A percentile compares a stretch with the other conserved stretches of the same genome.
phyloP scores from a whole-genome alignment of 2,888 invertebrate species.

The Agonopterix subpropinquella region DNA sequence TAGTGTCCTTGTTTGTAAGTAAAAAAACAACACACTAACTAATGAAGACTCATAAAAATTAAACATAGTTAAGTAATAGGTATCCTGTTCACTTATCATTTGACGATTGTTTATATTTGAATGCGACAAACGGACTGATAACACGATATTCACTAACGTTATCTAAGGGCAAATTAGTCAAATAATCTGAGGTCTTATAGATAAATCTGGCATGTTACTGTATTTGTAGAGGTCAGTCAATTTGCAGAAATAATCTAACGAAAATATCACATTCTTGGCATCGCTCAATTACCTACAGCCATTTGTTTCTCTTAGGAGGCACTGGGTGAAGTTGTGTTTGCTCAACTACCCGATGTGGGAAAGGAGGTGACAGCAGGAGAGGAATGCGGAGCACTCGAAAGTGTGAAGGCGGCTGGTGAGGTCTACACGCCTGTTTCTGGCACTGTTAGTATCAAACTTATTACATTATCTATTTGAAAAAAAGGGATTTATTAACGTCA shows the following conservation, averaged over 20 bases:
- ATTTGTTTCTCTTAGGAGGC: conserved; percentile 77
- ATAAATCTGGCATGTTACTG: conserved; percentile 1
- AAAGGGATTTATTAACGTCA: too few species aligned
- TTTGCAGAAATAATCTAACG: too few species aligned
- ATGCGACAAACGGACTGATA: not conserved
- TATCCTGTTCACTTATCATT: not conserved
- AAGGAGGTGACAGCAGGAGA: conserved; percentile 79
- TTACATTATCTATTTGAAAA: too few species aligned
- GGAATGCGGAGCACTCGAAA: conserved; percentile 92
- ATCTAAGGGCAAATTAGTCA: conserved; percentile 1
- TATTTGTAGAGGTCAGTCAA: not conserved
- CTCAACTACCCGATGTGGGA: conserved; percentile 87
- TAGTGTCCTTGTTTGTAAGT: too few species aligned
- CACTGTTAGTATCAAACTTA: conserved; percentile 40
- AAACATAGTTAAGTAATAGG: not conserved
- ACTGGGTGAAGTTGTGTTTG: conserved; percentile 93
- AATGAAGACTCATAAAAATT: too few species aligned
- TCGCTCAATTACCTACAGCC: too few species aligned
- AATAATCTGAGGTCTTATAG: conserved; percentile 1
- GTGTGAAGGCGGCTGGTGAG: conserved; percentile 94
- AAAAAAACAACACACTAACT: too few species aligned
- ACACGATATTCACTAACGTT: not conserved
- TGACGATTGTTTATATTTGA: not conserved
- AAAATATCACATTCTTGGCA: too few species aligned
- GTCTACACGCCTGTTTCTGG: conserved; percentile 90